Evolutionary conservation across 2,888 invertebrate genomes (phyloP).

Genomic region (Druceiella hillmani): DNA sequence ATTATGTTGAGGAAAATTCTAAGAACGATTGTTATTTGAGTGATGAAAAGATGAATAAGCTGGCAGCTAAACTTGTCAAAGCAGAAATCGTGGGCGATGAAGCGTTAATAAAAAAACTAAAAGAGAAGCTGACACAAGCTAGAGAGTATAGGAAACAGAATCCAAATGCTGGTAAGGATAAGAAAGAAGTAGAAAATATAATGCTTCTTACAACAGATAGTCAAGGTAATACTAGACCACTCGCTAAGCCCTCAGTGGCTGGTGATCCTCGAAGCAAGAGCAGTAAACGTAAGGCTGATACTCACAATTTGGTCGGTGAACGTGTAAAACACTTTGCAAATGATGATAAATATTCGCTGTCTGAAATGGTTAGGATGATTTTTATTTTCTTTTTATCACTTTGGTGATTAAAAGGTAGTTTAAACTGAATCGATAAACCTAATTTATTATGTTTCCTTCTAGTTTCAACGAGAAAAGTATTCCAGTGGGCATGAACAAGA

Average conservation of each 20-base stretch:
- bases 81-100: slow-evolving; percentile 89
- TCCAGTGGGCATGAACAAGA: slow-evolving; percentile 76
- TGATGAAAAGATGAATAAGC: slow-evolving; percentile 82
- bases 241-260: slow-evolving; percentile 37
- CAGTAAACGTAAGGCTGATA: slow-evolving; percentile 57
- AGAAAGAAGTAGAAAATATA: slow-evolving; percentile 48
- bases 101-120: slow-evolving; percentile 63
- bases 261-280: slow-evolving; percentile 42
- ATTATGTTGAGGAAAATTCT: slow-evolving; percentile 13
- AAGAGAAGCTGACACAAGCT: slow-evolving; percentile 67
- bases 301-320: slow-evolving; percentile 63
- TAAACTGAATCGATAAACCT: slow-evolving; percentile 2
- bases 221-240: slow-evolving; percentile 64
- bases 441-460: slow-evolving; percentile 26
- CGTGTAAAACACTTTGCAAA: slow-evolving; percentile 81
- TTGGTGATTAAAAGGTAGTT: slow-evolving; percentile 33
- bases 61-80: slow-evolving; percentile 87
- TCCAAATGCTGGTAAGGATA: slow-evolving; percentile 31
- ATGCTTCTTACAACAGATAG: slow-evolving; percentile 64
- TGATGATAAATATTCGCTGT: slow-evolving; percentile 82
- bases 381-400: slow-evolving; percentile 4
- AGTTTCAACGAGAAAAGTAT: slow-evolving; percentile 78
- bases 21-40: slow-evolving; percentile 45
- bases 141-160: slow-evolving; percentile 48
- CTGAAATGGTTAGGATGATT: slow-evolving; percentile 66